phyloP scores from a whole-genome alignment of 2,113 vertebrate genomes.

The Paedocypris sp. region DNA sequence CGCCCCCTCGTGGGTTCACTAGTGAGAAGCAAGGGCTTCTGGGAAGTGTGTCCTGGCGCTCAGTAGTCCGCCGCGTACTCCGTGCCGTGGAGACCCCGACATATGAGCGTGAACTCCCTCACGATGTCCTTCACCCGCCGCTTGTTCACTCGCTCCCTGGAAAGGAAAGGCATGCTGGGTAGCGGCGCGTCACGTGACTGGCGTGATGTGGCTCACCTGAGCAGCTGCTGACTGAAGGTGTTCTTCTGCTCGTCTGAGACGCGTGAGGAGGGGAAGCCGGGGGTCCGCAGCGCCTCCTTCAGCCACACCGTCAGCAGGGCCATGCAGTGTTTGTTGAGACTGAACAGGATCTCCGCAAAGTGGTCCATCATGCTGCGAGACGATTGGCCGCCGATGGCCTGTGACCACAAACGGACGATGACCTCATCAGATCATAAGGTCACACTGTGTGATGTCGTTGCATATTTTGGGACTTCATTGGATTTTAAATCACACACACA shows the following conservation, averaged over 20 bases:
- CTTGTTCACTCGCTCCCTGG: constrained; percentile 95
- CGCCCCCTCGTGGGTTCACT: no score
- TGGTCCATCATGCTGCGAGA: constrained; percentile 95
- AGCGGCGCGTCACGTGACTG: not conserved
- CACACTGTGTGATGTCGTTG: no score
- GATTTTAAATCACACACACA: no score
- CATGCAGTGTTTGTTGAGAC: constrained; percentile 94
- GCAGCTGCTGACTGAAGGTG: constrained; percentile 92
- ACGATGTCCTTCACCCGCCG: constrained; percentile 93
- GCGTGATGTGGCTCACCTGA: constrained; percentile 64
- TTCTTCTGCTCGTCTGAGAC: constrained; percentile 85
- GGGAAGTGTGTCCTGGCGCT: constrained; percentile 36
- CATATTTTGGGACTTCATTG: no score
- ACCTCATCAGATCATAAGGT: no score
- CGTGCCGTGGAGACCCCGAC: constrained; percentile 91
- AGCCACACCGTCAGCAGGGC: constrained; percentile 83
- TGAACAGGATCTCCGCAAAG: constrained; percentile 91
- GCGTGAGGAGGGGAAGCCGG: constrained; percentile 81
- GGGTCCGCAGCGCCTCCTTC: constrained; percentile 85
- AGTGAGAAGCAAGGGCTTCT: constrained; percentile 35
- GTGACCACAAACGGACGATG: not conserved
- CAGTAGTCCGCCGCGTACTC: constrained; percentile 98
- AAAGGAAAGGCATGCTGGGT: not conserved
- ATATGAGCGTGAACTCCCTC: constrained; percentile 94
- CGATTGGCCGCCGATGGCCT: constrained; percentile 90